Percentiles rank a stretch among this genome's conserved stretches.
Evolutionary conservation across 2,888 invertebrate species (phyloP).

Genomic region (Eledone cirrhosa): DNA sequence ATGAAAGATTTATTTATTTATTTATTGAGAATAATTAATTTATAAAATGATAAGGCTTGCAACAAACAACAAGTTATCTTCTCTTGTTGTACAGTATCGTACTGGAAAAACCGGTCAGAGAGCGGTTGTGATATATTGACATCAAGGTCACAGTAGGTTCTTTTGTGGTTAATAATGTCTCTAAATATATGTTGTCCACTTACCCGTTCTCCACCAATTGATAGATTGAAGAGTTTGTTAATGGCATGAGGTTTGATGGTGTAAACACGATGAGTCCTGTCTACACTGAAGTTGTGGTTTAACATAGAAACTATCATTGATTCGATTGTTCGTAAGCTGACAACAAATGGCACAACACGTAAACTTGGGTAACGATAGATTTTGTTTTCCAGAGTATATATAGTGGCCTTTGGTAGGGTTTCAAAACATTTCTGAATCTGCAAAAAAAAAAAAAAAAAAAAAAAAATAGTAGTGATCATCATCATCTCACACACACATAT

Average conservation of each 20-base stretch:
- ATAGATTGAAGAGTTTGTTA: conserved; percentile 38
- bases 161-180: conserved; percentile 32
- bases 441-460: too few relatives aligned
- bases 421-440: too few relatives aligned
- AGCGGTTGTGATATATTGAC: conserved; percentile 26
- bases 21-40: conserved; percentile 34
- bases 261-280: conserved; percentile 36
- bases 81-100: conserved; percentile 35
- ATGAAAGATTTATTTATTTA: conserved; percentile 29
- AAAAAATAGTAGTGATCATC: too few relatives aligned
- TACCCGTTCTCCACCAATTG: conserved; percentile 42
- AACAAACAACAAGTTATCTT: conserved; percentile 34
- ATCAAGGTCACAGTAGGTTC: conserved; percentile 25
- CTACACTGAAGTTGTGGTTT: conserved; percentile 34
- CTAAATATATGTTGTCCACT: conserved; percentile 42
- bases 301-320: conserved; percentile 39
- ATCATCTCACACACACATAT: too few relatives aligned
- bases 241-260: conserved; percentile 35
- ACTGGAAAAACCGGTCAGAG: conserved; percentile 29
- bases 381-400: conserved; percentile 37
- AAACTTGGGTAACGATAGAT: conserved; percentile 35
- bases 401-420: conserved; percentile 35
- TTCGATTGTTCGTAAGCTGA: conserved; percentile 35
- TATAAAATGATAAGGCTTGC: conserved; percentile 36
- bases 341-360: conserved; percentile 35